Evolutionary conservation across 2,888 invertebrate genomes (phyloP).

Genomic region (Rambutsinella grinnellia): DNA sequence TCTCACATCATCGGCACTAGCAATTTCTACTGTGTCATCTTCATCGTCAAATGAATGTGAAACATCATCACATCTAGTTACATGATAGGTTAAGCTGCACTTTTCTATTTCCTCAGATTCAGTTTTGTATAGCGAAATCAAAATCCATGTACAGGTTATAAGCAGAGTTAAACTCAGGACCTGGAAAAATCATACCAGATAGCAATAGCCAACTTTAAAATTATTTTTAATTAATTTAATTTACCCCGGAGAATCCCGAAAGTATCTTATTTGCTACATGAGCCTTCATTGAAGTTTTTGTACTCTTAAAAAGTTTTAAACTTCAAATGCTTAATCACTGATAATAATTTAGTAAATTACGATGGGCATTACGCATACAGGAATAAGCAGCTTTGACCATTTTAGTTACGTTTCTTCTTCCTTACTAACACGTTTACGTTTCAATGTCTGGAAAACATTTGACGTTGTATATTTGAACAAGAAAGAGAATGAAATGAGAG

Average conservation of each 20-base stretch:
- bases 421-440: background rate
- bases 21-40: constrained; percentile 6
- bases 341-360: background rate
- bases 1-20: background rate
- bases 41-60: constrained; percentile 16
- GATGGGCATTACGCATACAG: background rate
- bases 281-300: constrained; percentile 41
- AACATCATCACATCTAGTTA: too few relatives aligned
- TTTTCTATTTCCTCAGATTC: background rate
- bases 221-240: background rate
- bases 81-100: background rate
- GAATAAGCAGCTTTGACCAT: background rate
- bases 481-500: too few relatives aligned
- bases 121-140: constrained; percentile 7
- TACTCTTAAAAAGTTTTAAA: too few relatives aligned
- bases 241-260: constrained; percentile 47
- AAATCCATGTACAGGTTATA: constrained; percentile 14
- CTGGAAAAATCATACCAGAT: constrained; percentile 4
- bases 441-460: background rate
- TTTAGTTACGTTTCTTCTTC: background rate
- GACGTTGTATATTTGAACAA: too few relatives aligned
- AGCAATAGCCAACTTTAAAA: background rate
- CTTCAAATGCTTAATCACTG: too few relatives aligned
- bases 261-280: constrained; percentile 34
- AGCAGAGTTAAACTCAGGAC: constrained; percentile 18